phyloP scores from a whole-genome alignment of 2,888 invertebrate species.

The Pecten maximus region DNA sequence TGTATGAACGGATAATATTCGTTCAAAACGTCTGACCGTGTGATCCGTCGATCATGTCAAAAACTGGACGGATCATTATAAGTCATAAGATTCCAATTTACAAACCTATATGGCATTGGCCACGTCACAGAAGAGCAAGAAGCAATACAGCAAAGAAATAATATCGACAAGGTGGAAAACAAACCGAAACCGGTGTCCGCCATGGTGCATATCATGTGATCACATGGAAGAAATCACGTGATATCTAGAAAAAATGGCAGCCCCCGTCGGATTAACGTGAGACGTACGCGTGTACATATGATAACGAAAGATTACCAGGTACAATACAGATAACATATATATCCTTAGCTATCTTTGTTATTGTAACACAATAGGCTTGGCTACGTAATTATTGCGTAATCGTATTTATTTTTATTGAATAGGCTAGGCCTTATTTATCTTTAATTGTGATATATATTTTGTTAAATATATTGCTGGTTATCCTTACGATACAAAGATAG shows the following conservation, averaged over 20 bases:
- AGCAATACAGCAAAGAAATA: conserved; percentile 38
- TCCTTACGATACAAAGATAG: too few species aligned
- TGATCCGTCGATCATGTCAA: too few species aligned
- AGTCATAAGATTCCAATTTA: background rate
- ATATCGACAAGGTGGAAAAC: background rate
- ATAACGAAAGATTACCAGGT: background rate
- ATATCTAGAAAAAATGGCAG: background rate
- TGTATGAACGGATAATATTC: too few species aligned
- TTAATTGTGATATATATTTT: too few species aligned
- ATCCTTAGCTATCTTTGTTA: too few species aligned
- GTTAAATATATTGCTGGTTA: too few species aligned
- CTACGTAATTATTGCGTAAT: too few species aligned
- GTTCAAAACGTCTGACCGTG: too few species aligned
- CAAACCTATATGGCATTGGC: conserved; percentile 71
- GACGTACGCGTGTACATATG: too few species aligned
- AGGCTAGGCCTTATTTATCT: too few species aligned
- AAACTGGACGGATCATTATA: background rate
- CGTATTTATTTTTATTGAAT: too few species aligned
- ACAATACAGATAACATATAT: background rate
- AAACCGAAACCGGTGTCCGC: conserved; percentile 16
- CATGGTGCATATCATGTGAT: conserved; percentile 36
- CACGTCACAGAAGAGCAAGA: conserved; percentile 52
- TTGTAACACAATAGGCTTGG: too few species aligned
- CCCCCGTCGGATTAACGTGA: background rate
- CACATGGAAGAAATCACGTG: background rate